These are phyloP conservation scores for Telenomus remus DNA, from an alignment of 1,140 invertebrate genomes.

Conservation along the genomic window DNA sequence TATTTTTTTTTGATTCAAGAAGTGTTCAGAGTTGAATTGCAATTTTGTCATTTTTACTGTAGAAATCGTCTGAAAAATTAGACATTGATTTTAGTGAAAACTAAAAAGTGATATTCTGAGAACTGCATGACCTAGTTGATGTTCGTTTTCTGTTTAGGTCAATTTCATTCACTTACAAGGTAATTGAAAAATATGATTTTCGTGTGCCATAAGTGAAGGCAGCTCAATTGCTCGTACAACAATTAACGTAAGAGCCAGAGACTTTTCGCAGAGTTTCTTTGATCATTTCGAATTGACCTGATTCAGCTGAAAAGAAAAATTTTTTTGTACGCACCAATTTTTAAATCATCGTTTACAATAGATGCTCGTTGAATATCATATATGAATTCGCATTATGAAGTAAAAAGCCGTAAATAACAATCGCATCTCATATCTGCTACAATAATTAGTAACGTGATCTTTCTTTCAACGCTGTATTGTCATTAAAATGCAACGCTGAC, in stretches of 20 bases:
- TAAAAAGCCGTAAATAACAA: slow-evolving; percentile 52
- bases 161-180: slow-evolving; percentile 22
- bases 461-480: slow-evolving; percentile 37
- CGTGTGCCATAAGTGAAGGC: slow-evolving; percentile 18
- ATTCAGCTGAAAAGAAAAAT: slow-evolving; percentile 38
- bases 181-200: slow-evolving; percentile 39
- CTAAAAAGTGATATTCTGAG: slow-evolving; percentile 10
- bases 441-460: slow-evolving; percentile 47
- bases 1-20: too few species aligned
- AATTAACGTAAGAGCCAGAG: slow-evolving; percentile 28
- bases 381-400: slow-evolving; percentile 44
- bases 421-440: slow-evolving; percentile 38
- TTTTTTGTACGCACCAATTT: slow-evolving; percentile 33
- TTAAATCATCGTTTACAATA: slow-evolving; percentile 48
- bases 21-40: too few species aligned
- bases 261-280: slow-evolving; percentile 9
- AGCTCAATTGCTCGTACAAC: slow-evolving; percentile 19
- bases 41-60: neutral
- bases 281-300: slow-evolving; percentile 30
- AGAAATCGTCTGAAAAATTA: neutral
- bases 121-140: slow-evolving; percentile 8
- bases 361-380: slow-evolving; percentile 42
- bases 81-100: slow-evolving; percentile 8
- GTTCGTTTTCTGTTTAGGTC: slow-evolving; percentile 11
- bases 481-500: slow-evolving; percentile 45